These are phyloP conservation scores for Mustela nigripes DNA, from an alignment of 2,113 vertebrate genomes.

Conservation along the genomic window DNA sequence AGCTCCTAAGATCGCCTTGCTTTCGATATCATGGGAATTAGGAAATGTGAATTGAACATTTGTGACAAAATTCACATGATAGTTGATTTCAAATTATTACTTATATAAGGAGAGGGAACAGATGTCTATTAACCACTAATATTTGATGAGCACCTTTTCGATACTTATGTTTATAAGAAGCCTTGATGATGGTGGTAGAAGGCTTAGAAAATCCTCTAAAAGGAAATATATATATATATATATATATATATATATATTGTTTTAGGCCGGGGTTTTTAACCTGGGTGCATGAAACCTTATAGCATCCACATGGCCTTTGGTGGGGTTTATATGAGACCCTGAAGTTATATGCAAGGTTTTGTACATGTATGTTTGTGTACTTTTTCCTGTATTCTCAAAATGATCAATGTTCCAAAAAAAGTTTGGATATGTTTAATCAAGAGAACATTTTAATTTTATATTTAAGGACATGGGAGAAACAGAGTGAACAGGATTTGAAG, in stretches of 20 bases:
- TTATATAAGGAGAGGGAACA: not conserved
- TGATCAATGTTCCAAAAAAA: not conserved
- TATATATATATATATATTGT: not conserved
- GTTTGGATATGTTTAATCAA: not conserved
- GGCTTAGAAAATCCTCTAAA: not conserved
- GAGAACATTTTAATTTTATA: not conserved
- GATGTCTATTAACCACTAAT: not conserved
- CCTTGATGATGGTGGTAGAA: not conserved
- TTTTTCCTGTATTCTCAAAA: not conserved
- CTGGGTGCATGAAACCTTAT: not conserved
- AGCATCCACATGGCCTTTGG: not conserved
- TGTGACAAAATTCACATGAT: not conserved
- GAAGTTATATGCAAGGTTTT: not conserved
- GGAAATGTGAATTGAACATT: not conserved
- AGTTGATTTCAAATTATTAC: conserved; percentile 21
- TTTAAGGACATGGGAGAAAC: not conserved
- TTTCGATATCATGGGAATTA: not conserved
- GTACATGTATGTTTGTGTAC: not conserved
- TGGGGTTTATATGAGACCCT: not conserved
- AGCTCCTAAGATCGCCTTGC: conserved; percentile 45
- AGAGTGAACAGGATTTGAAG: not conserved
- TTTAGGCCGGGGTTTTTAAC: not conserved
- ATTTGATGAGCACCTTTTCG: not conserved
- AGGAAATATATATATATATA: not conserved
- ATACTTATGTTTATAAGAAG: not conserved